Base-by-base conservation (phyloP, 2,113 vertebrate species). In the Leiothrix lutea region DNA sequence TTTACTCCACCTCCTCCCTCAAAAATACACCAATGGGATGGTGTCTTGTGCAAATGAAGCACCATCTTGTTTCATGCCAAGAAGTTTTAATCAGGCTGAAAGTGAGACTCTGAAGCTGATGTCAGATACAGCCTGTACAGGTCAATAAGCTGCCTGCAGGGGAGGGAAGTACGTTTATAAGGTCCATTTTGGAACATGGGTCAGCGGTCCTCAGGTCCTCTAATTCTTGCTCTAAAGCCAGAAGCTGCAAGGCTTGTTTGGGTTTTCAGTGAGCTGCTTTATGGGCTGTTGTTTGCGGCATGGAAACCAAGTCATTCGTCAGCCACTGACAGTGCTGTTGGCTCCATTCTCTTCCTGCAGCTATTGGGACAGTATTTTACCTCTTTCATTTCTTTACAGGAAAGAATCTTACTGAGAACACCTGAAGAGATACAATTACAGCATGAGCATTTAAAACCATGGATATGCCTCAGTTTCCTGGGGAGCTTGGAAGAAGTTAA, bases 181-280 rank as follows among this genome's bases (percentile, higher is more conserved):
- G n/a, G 74, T 92, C 71, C 8, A 1, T 48, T 87, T 80, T 75
- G 62, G 71, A 88, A 82, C 11, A 11, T 50, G 23, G 29, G 10
- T 64, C 2, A 3, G 42, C 79, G 36, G 40, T 86, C 62, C 22
- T 57, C 36, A 70, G 45, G 53, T 80, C 65, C 21, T 93, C 75
- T 56, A 47, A 79, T 74, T 72, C 60, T 71, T 65, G 48, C 65
- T 86, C 28, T 35, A 48, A 92, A 69, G 69, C 54, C n/a, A n/a
- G 61, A 64, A 83, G 50, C 58, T 94, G 67, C 64, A 29, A 77
- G 72, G 44, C 65, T 83, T 85, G 18, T 91, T 79, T 83, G 44
- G 33, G 21, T 65, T 93, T 96, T 92, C 78, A 38, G 45, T 64
- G 44, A 87, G 74, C 51, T 93, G 78, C 78, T 92, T 92, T 71